Evolutionary conservation across 2,113 vertebrate species (phyloP).

Genomic region (Laterallus jamaicensis): DNA sequence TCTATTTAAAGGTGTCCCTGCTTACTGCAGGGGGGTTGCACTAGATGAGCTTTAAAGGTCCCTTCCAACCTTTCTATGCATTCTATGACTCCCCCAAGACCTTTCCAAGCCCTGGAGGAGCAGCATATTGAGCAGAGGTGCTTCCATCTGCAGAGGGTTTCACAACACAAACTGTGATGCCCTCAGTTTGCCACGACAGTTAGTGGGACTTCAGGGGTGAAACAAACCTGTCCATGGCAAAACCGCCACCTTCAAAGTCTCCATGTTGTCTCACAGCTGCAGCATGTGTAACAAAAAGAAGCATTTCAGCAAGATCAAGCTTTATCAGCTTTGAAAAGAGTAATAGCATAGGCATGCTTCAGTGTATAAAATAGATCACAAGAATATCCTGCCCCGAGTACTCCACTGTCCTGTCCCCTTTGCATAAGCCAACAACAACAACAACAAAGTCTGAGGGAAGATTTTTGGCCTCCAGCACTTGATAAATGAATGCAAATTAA

Average conservation of each 20-base stretch:
- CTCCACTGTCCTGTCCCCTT: background rate
- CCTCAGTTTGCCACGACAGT: background rate
- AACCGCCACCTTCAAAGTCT: background rate
- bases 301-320: background rate
- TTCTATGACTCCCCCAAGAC: accelerated
- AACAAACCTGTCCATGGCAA: background rate
- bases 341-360: background rate
- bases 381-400: accelerated
- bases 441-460: background rate
- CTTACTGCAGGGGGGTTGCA: too few relatives aligned
- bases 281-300: accelerated
- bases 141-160: background rate
- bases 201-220: background rate
- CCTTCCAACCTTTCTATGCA: too few relatives aligned
- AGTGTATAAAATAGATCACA: background rate
- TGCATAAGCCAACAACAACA: background rate
- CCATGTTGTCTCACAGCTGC: background rate
- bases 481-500: background rate
- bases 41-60: too few relatives aligned
- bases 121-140: accelerated
- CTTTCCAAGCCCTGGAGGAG: background rate
- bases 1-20: too few relatives aligned
- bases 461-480: background rate
- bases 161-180: background rate
- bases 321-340: background rate